Evolutionary conservation across 2,113 vertebrate genomes (phyloP).

Genomic region (Panurus biarmicus): DNA sequence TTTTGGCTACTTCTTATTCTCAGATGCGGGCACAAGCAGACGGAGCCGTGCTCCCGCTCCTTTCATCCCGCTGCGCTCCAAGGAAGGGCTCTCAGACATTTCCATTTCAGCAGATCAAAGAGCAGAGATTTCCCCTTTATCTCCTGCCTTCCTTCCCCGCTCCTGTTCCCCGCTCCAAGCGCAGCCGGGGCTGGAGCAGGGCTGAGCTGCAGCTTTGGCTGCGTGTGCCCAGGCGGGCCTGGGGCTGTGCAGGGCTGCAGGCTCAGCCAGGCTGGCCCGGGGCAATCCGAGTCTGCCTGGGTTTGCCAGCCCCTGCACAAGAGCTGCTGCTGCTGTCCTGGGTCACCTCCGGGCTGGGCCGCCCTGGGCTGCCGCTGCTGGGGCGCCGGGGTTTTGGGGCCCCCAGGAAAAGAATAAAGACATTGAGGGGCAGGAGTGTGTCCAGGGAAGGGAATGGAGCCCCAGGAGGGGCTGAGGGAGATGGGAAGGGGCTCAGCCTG

Average conservation of each 20-base stretch:
- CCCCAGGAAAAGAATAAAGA: background rate
- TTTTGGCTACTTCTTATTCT: background rate
- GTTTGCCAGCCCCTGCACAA: too few species aligned
- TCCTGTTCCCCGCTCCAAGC: background rate
- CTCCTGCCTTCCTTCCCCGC: background rate
- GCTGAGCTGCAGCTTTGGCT: background rate
- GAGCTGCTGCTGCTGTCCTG: too few species aligned
- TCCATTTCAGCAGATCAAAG: background rate
- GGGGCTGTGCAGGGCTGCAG: rapidly evolving
- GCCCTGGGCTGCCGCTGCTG: background rate
- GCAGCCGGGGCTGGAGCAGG: background rate
- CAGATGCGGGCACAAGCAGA: background rate
- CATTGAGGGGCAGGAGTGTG: background rate
- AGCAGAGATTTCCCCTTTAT: background rate
- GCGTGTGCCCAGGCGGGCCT: rapidly evolving
- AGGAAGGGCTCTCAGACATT: background rate
- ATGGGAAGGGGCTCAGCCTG: background rate
- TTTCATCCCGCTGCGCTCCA: background rate
- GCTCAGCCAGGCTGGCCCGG: too few species aligned
- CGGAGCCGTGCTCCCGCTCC: background rate
- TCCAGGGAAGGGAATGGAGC: background rate
- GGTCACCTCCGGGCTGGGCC: too few species aligned
- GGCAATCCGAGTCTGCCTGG: rapidly evolving
- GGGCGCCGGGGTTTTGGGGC: background rate
- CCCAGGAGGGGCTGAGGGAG: background rate